Conservation (phyloP, 2,113 vertebrate genomes). For the Chaetops frenatus region DNA sequence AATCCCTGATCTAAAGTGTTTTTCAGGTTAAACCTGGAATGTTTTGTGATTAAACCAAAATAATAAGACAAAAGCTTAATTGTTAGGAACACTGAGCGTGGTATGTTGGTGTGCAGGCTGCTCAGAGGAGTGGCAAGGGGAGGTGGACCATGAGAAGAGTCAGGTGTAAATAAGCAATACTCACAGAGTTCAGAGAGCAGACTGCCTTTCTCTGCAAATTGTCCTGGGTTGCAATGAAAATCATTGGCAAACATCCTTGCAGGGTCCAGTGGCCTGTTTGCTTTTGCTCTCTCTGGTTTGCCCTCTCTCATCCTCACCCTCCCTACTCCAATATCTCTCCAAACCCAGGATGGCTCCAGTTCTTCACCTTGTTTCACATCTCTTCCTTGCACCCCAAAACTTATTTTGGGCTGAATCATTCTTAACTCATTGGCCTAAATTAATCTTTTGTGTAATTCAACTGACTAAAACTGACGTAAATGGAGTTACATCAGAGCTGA, state of each 20-base stretch:
- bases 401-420: conserved; percentile 24
- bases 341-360: neutral
- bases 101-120: neutral
- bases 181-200: neutral
- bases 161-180: neutral
- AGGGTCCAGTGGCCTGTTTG: neutral
- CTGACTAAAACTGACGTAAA: conserved; percentile 47
- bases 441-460: conserved; percentile 45
- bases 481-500: conserved; percentile 50
- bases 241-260: neutral
- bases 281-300: neutral
- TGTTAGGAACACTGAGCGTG: neutral
- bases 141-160: neutral
- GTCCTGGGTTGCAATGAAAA: neutral
- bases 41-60: neutral
- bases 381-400: neutral
- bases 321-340: neutral
- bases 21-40: neutral
- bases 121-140: neutral
- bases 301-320: neutral
- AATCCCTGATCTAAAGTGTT: neutral
- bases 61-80: neutral
- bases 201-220: neutral
- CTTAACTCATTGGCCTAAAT: conserved; percentile 14
- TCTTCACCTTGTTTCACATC: neutral